phyloP scores from a whole-genome alignment of 2,888 invertebrate species.

The Oxytorus armatus region DNA sequence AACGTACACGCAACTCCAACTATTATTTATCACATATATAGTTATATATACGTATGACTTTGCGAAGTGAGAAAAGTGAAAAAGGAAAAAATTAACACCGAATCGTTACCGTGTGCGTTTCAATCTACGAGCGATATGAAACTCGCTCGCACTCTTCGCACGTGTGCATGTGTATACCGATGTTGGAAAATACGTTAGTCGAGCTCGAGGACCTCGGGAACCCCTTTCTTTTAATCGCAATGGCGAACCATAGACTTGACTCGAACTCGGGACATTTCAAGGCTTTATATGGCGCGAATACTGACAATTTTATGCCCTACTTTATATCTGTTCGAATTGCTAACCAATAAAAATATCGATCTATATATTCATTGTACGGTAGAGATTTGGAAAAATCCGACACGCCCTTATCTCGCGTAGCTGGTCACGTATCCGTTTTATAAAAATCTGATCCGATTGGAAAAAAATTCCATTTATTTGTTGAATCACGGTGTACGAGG shows the following conservation, averaged over 20 bases:
- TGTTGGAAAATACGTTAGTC: slow-evolving; percentile 53
- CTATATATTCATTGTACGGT: neutral
- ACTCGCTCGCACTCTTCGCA: slow-evolving; percentile 23
- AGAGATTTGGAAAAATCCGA: slow-evolving; percentile 18
- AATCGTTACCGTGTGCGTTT: neutral
- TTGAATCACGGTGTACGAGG: neutral
- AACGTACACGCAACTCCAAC: slow-evolving; percentile 37
- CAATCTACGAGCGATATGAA: slow-evolving; percentile 16
- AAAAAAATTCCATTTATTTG: neutral
- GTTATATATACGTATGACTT: neutral
- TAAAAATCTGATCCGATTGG: neutral
- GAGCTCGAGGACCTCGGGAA: slow-evolving; percentile 31
- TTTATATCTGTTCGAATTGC: slow-evolving; percentile 33
- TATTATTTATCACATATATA: slow-evolving; percentile 2
- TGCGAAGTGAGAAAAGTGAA: slow-evolving; percentile 43
- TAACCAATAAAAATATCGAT: slow-evolving; percentile 10
- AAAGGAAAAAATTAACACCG: slow-evolving; percentile 32
- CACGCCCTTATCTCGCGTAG: neutral
- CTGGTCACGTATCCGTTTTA: neutral
- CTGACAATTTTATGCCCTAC: slow-evolving; percentile 37
- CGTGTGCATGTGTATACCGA: slow-evolving; percentile 4
- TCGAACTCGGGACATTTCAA: slow-evolving; percentile 41
- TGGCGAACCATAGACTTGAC: slow-evolving; percentile 31
- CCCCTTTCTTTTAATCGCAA: slow-evolving; percentile 56
- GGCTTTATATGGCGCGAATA: slow-evolving; percentile 49